Conservation (phyloP, 2,113 vertebrate genomes). For the Scalopus aquaticus region DNA sequence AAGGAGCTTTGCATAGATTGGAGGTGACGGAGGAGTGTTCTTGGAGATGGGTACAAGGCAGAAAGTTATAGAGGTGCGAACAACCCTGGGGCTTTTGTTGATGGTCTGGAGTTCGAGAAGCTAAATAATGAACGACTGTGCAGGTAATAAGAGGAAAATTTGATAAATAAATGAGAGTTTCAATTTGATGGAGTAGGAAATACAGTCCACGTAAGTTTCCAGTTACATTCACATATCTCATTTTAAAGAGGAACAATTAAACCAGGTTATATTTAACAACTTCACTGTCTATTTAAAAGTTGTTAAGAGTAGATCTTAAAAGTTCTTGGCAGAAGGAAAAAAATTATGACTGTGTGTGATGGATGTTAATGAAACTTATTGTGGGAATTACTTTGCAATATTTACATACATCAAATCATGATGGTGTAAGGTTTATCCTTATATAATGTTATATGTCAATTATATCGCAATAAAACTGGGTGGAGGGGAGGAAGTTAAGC, state of each 20-base stretch:
- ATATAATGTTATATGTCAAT: too few species aligned
- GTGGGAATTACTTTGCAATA: not conserved
- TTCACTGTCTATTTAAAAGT: too few species aligned
- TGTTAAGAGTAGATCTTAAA: too few species aligned
- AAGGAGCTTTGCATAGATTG: not conserved
- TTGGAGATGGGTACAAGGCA: not conserved
- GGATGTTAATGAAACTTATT: not conserved
- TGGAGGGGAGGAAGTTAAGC: not conserved
- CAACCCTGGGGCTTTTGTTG: too few species aligned
- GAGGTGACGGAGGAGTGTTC: not conserved
- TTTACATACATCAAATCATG: too few species aligned
- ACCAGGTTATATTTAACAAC: not conserved
- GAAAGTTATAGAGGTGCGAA: not conserved
- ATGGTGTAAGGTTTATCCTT: too few species aligned
- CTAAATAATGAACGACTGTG: not conserved
- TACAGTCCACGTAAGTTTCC: not conserved
- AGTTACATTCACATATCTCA: not conserved
- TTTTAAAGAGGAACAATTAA: conserved; percentile 17
- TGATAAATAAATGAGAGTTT: not conserved
- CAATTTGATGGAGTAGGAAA: not conserved
- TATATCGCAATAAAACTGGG: not conserved
- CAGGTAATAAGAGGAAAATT: not conserved
- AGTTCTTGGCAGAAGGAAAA: too few species aligned
- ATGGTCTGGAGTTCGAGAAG: not conserved
- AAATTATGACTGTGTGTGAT: too few species aligned